A percentile compares a stretch with the other conserved stretches of the same genome.
These are phyloP conservation scores for Clarias platycephalus DNA, from an alignment of 2,797 vertebrate genomes.

Conservation along the genomic window DNA sequence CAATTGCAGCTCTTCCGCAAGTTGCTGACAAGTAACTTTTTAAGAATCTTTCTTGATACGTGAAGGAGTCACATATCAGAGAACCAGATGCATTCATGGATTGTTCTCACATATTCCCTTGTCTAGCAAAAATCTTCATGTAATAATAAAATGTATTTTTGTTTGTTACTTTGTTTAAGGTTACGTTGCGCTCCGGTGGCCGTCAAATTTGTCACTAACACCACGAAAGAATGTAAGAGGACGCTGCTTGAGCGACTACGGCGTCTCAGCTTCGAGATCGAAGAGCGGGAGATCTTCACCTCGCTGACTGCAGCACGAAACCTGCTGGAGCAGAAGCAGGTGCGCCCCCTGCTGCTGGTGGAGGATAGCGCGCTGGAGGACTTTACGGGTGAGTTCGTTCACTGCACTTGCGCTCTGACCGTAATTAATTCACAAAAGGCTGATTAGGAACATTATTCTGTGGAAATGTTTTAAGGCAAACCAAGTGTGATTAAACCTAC, in stretches of 20 bases:
- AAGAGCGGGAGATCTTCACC: conserved; percentile 91
- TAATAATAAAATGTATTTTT: not conserved
- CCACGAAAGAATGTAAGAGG: conserved; percentile 91
- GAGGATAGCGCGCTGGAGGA: conserved; percentile 87
- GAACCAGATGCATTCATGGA: not conserved
- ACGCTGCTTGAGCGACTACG: conserved; percentile 81
- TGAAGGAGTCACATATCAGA: too few relatives aligned
- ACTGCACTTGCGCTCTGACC: not conserved
- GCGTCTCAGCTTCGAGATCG: conserved; percentile 83
- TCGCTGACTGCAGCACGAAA: conserved; percentile 90
- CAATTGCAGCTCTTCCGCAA: too few relatives aligned
- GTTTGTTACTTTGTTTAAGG: conserved; percentile 62
- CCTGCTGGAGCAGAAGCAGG: conserved; percentile 81
- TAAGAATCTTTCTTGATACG: too few relatives aligned
- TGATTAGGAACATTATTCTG: not conserved
- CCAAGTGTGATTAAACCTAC: not conserved
- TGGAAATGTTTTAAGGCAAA: not conserved
- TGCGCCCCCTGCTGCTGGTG: conserved; percentile 87
- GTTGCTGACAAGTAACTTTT: too few relatives aligned
- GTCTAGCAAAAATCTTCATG: not conserved
- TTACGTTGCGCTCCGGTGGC: conserved; percentile 77
- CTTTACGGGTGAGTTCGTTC: conserved; percentile 78
- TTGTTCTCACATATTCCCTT: not conserved
- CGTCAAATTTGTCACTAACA: conserved; percentile 94
- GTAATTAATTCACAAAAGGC: not conserved